Evolutionary conservation across 2,113 vertebrate genomes (phyloP).

Genomic region (Forbesichthys agassizii): DNA sequence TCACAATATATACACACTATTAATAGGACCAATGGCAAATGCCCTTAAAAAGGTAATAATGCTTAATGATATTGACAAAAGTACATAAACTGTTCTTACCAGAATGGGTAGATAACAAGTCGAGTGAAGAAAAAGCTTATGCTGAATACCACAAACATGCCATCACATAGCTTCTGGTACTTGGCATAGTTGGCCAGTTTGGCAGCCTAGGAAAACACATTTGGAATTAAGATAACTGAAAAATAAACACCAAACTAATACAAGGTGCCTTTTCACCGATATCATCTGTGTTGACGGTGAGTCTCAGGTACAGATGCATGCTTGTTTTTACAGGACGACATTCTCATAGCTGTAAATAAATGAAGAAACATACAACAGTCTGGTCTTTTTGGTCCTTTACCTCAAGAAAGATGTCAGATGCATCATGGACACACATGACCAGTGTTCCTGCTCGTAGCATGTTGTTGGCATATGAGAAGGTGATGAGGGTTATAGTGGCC

Average conservation of each 20-base stretch:
- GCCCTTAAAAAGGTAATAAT: background rate
- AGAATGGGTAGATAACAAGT: constrained; percentile 88
- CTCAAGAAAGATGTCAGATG: constrained; percentile 87
- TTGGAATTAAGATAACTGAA: constrained; percentile 8
- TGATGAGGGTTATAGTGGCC: constrained; percentile 81
- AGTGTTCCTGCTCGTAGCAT: constrained; percentile 87
- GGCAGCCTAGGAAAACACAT: constrained; percentile 81
- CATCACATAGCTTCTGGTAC: constrained; percentile 91
- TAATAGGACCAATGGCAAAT: background rate
- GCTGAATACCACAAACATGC: constrained; percentile 88
- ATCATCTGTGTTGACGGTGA: background rate
- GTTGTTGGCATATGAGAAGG: constrained; percentile 90
- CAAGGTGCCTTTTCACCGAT: background rate
- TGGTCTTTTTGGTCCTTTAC: constrained; percentile 62
- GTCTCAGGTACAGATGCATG: background rate
- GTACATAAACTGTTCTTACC: constrained; percentile 76
- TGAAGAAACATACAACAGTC: background rate
- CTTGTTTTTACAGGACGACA: background rate
- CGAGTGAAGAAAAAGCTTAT: constrained; percentile 87
- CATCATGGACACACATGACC: constrained; percentile 88
- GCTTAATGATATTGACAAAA: background rate
- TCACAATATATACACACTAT: background rate
- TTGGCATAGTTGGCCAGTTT: constrained; percentile 97
- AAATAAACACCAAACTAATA: background rate
- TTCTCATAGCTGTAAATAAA: background rate